Conservation (phyloP, 2,113 vertebrate species). For the Loxodonta africana region DNA sequence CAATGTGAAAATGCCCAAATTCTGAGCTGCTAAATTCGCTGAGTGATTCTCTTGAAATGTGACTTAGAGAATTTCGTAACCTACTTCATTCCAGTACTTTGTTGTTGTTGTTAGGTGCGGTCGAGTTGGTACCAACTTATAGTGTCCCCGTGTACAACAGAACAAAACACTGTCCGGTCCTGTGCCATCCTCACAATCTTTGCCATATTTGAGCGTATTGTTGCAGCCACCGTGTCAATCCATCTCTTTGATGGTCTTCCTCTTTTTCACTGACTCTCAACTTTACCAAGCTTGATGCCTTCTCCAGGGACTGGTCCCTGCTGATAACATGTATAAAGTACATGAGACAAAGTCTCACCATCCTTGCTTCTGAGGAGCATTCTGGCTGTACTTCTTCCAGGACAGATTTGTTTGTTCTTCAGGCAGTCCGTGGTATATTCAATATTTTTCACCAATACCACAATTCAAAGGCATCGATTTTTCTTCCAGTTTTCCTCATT, state of each 20-base stretch:
- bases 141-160: background rate
- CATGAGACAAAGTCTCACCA: background rate
- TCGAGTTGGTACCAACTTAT: background rate
- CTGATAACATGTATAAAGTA: background rate
- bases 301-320: background rate
- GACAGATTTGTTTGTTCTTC: background rate
- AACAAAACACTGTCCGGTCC: background rate
- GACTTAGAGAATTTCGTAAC: slow-evolving; percentile 53
- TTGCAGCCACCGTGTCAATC: background rate
- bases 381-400: background rate
- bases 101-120: background rate
- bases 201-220: no score
- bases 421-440: background rate
- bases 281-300: background rate
- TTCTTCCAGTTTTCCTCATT: background rate
- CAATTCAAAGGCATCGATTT: background rate
- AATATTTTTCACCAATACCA: background rate
- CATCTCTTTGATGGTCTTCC: background rate
- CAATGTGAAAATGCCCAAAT: slow-evolving; percentile 58
- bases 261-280: background rate
- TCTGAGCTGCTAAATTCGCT: slow-evolving; percentile 33
- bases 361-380: background rate
- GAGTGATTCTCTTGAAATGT: slow-evolving; percentile 54
- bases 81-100: slow-evolving; percentile 8
- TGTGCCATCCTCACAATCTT: background rate